phyloP scores from a whole-genome alignment of 2,797 vertebrate species.

The Australoheros facetus region DNA sequence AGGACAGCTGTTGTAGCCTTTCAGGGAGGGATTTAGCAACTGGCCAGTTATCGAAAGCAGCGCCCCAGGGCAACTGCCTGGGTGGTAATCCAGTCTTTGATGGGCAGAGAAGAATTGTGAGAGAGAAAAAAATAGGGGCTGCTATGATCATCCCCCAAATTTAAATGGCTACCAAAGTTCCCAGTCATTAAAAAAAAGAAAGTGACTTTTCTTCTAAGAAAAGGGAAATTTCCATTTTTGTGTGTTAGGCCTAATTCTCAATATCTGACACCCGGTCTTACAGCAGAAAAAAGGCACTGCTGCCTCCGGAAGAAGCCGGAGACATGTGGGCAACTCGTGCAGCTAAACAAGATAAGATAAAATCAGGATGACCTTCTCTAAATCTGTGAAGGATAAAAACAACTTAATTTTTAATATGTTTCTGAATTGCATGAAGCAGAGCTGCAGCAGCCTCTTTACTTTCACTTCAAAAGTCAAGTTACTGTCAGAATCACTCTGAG shows the following conservation, averaged over 20 bases:
- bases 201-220: neutral
- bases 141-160: neutral
- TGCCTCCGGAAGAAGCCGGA: constrained; percentile 1
- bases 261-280: neutral
- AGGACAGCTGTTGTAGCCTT: neutral
- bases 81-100: neutral
- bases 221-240: neutral
- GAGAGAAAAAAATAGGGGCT: constrained; percentile 4
- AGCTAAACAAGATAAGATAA: constrained; percentile 40
- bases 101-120: neutral
- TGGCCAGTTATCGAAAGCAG: constrained; percentile 18
- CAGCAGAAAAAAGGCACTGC: neutral
- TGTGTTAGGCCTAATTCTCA: neutral
- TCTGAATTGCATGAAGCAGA: constrained; percentile 33
- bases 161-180: constrained; percentile 3
- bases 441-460: constrained; percentile 12
- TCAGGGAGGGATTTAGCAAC: constrained; percentile 13
- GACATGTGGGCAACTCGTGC: constrained; percentile 19
- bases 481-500: constrained; percentile 40
- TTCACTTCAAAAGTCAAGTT: constrained; percentile 29
- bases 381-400: constrained; percentile 57
- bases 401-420: constrained; percentile 60
- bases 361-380: constrained; percentile 46
- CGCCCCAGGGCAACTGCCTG: neutral
- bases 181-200: neutral